phyloP scores from a whole-genome alignment of 2,888 invertebrate genomes.

The Scaptodrosophila latifasciaeformis region DNA sequence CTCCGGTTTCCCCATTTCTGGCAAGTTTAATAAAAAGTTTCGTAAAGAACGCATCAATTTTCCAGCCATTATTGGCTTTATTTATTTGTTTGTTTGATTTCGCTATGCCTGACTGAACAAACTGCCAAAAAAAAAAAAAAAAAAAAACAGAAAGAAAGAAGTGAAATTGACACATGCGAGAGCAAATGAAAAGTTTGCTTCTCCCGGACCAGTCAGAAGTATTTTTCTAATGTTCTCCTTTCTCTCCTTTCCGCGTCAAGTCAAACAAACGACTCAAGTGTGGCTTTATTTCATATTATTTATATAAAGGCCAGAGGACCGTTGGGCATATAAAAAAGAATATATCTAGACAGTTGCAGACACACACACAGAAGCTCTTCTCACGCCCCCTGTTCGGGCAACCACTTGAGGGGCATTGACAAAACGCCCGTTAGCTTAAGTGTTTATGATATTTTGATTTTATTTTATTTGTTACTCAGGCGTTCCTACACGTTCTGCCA shows the following conservation, averaged over 20 bases:
- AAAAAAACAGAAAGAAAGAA: conserved; percentile 23
- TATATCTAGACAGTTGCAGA: conserved; percentile 23
- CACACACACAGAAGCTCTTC: conserved; percentile 24
- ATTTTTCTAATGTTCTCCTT: no score
- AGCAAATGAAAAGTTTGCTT: conserved; percentile 11
- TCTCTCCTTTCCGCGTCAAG: no score
- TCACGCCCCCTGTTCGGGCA: background rate
- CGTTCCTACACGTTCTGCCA: background rate
- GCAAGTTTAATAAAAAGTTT: background rate
- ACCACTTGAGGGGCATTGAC: background rate
- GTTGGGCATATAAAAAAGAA: conserved; percentile 27
- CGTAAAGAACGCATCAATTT: conserved; percentile 45
- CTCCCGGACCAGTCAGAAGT: no score
- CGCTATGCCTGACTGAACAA: background rate
- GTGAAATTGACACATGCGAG: conserved; percentile 8
- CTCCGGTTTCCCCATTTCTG: background rate
- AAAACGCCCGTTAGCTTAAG: conserved; percentile 31
- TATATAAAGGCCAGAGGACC: conserved; percentile 48
- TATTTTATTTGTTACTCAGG: conserved; percentile 34
- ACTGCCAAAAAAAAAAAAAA: conserved; percentile 13
- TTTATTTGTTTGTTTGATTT: conserved; percentile 50
- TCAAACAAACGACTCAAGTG: background rate
- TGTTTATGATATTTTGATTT: conserved; percentile 70
- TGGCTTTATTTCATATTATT: conserved; percentile 54
- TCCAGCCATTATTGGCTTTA: conserved; percentile 57